Evolutionary conservation across 2,888 invertebrate species (phyloP).

Genomic region (Exephanes ischioxanthus): DNA sequence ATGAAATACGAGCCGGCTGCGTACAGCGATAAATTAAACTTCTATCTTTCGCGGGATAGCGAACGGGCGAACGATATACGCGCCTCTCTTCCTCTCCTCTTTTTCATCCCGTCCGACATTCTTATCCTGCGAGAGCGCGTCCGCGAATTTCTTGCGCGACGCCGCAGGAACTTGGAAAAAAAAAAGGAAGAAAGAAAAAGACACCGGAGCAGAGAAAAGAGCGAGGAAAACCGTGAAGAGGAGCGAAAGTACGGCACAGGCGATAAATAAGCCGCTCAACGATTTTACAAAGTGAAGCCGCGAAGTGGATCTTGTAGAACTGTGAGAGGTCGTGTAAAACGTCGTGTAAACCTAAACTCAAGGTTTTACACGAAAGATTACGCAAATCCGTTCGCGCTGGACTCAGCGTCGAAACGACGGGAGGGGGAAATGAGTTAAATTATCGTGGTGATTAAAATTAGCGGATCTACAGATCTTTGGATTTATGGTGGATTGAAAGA

Average conservation of each 20-base stretch:
- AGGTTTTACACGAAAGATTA: constrained; percentile 44
- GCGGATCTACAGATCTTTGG: not conserved
- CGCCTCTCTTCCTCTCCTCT: constrained; percentile 21
- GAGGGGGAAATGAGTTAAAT: not conserved
- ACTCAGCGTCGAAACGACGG: not conserved
- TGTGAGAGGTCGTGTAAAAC: constrained; percentile 36
- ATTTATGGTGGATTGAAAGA: not conserved
- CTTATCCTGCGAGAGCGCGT: constrained; percentile 14
- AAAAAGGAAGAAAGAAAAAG: constrained; percentile 15
- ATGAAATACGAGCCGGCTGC: constrained; percentile 66
- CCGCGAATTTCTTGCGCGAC: constrained; percentile 39
- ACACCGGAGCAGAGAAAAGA: not conserved
- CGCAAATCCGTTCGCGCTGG: not conserved
- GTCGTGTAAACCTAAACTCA: constrained; percentile 32
- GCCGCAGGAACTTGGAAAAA: constrained; percentile 10
- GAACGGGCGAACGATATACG: constrained; percentile 24
- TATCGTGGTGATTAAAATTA: not conserved
- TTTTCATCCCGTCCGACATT: constrained; percentile 31
- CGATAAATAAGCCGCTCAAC: constrained; percentile 66
- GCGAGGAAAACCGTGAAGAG: constrained; percentile 25
- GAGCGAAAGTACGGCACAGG: constrained; percentile 46
- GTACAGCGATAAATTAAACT: constrained; percentile 64
- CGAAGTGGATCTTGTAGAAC: constrained; percentile 56
- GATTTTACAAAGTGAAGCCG: constrained; percentile 66
- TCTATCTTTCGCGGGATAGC: not conserved